Evolutionary conservation across 2,113 vertebrate genomes (phyloP).

Genomic region (Pelecanoides urinatrix): DNA sequence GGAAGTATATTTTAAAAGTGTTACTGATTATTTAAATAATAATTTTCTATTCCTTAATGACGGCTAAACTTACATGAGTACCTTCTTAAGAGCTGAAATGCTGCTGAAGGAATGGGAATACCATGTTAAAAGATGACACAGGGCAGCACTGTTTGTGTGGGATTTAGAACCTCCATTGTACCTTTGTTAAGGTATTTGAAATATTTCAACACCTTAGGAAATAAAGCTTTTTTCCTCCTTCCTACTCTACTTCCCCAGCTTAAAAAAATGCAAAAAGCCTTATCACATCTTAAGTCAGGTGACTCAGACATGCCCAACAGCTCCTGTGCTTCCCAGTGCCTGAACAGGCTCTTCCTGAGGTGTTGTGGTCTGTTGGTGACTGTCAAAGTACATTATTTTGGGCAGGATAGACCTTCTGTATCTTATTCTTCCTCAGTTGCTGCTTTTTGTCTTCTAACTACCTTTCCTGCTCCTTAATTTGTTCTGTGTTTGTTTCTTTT

Average conservation of each 20-base stretch:
- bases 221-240: background rate
- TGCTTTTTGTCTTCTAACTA: background rate
- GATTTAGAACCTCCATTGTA: background rate
- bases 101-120: background rate
- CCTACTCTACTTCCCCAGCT: background rate
- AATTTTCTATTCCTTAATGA: background rate
- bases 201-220: background rate
- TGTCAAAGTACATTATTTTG: background rate
- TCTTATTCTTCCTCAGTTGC: background rate
- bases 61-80: background rate
- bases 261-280: background rate
- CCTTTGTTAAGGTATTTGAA: background rate
- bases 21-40: background rate
- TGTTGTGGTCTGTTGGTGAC: background rate
- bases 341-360: background rate
- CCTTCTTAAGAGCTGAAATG: background rate
- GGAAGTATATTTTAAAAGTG: background rate
- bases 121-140: background rate
- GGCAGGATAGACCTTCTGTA: background rate
- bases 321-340: background rate
- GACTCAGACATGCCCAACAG: background rate
- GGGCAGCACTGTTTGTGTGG: background rate
- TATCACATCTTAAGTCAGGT: background rate
- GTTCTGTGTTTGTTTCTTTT: background rate
- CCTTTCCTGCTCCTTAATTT: background rate